Conservation (phyloP, 2,797 vertebrate genomes). For the Limosa lapponica region DNA sequence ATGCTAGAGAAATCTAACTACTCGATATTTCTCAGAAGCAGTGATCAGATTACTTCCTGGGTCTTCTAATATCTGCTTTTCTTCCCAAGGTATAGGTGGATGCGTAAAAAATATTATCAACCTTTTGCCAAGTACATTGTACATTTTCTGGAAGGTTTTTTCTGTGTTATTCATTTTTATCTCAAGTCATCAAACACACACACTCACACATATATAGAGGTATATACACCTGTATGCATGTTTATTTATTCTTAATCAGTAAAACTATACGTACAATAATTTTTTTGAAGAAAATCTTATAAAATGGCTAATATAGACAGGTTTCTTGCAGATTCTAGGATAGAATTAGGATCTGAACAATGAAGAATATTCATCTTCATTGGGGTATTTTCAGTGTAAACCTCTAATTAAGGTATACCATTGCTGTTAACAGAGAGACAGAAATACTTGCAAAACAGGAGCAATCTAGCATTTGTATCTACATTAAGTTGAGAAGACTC, state of each 20-base stretch:
- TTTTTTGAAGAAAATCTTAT: background rate
- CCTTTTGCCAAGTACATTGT: background rate
- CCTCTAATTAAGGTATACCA: background rate
- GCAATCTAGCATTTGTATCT: background rate
- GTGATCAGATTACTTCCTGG: background rate
- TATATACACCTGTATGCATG: background rate
- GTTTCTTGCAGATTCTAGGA: background rate
- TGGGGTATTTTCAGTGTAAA: background rate
- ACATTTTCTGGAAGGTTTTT: background rate
- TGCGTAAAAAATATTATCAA: background rate
- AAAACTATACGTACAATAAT: accelerated
- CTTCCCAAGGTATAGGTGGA: background rate
- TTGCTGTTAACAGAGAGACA: background rate
- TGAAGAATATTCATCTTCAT: background rate
- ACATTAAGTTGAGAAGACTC: background rate
- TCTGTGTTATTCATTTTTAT: background rate
- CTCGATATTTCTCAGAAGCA: background rate
- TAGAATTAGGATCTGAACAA: background rate
- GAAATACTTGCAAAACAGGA: background rate
- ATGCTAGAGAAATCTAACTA: background rate
- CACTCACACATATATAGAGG: background rate
- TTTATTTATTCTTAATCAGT: background rate
- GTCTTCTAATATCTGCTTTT: background rate
- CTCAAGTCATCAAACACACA: background rate
- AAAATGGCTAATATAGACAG: background rate